Conservation (phyloP, 2,888 invertebrate species). For the Acanthoscelides obtectus region DNA sequence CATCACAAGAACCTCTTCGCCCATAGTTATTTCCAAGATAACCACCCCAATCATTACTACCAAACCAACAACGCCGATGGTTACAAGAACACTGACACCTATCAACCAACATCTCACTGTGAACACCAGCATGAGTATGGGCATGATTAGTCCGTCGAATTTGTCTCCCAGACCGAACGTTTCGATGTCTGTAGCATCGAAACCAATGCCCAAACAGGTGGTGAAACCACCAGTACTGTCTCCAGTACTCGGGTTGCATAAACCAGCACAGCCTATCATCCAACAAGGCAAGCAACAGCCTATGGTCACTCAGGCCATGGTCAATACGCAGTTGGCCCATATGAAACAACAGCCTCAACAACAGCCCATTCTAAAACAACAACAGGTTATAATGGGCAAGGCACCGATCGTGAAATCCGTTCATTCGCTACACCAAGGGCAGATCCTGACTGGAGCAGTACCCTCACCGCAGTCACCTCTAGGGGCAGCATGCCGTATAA, state of each 20-base stretch:
- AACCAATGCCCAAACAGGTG: constrained; percentile 24
- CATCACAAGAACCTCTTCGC: background rate
- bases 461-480: constrained; percentile 44
- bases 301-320: constrained; percentile 15
- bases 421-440: constrained; percentile 25
- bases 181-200: constrained; percentile 23
- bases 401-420: constrained; percentile 30
- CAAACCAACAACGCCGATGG: constrained; percentile 11
- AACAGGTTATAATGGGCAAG: constrained; percentile 37
- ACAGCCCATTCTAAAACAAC: constrained; percentile 14
- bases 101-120: constrained; percentile 40
- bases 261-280: constrained; percentile 30
- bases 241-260: constrained; percentile 23
- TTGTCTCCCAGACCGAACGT: constrained; percentile 36
- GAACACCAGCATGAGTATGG: constrained; percentile 34
- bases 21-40: constrained; percentile 13
- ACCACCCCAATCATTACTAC: constrained; percentile 18
- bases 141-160: constrained; percentile 32
- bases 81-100: constrained; percentile 25
- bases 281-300: constrained; percentile 25
- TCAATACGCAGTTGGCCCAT: constrained; percentile 48
- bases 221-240: constrained; percentile 32
- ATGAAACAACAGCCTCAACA: constrained; percentile 39
- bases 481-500: constrained; percentile 5
- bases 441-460: constrained; percentile 51